Base-by-base conservation (phyloP, 2,113 vertebrate species). In the Pelecanoides urinatrix region DNA sequence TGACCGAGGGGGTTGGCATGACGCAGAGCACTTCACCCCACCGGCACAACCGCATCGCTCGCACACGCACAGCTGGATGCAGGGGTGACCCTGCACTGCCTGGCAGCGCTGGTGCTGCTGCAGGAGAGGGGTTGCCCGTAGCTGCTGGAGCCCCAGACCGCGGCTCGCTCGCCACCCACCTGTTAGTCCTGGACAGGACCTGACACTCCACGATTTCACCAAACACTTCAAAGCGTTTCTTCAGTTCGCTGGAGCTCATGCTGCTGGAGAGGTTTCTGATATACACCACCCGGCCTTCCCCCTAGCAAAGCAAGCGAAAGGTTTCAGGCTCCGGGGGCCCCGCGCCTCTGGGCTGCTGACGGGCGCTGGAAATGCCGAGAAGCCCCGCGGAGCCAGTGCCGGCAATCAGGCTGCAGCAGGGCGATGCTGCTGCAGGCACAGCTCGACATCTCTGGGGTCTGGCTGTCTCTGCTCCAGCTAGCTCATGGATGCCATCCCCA, bases 211-310 rank as follows among this genome's bases (percentile, higher is more conserved):
- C 98, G 0, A 99, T 98, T 82, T 99, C 99, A 8, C 99, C 99
- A 45, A 99, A 99, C 74, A 99, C 98, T 97, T 99, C 99, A 1
- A 99, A 99, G 96, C 99, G 99, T 95, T 98, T 99, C 97, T 99
- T 99, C 95, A 99, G 98, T 98, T 99, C 99, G 10, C 97, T 98
- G 97, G 99, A 99, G 95, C 98, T 99, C 98, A 99, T 98, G 96
- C 98, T 98, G 93, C 95, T 99, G 77, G 99, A 98, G 97, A 99
- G 99, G 97, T 99, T 99, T 96, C 98, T 98, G 96, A 99, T 96
- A 90, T 99, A 99, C 86, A 99, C 99, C 97, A 99, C 98, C 38
- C 99, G 99, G 96, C 99, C 99, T 98, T 99, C 99, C 45, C 99
- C 98, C 99, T 99, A 98, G 97, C 95, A 94, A 97, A 93, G 74